These are phyloP conservation scores for Hemistola chrysoprasaria DNA, from an alignment of 2,888 invertebrate species.

Conservation along the genomic window DNA sequence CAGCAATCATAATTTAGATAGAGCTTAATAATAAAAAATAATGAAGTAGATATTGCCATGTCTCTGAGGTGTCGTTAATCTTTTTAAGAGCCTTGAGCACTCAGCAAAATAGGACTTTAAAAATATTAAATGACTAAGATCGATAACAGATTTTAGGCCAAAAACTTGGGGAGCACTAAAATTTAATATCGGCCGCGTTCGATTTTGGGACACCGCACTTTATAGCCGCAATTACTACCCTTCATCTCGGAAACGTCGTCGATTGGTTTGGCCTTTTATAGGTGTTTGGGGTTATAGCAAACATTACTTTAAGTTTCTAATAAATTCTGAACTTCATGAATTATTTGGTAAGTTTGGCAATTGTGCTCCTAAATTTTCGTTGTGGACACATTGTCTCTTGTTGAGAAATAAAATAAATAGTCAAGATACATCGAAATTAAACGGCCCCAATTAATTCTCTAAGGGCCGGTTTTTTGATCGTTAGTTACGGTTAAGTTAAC, in stretches of 20 bases:
- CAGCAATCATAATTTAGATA: too few relatives aligned
- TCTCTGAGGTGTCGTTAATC: constrained; percentile 48
- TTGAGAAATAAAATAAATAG: too few relatives aligned
- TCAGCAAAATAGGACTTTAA: constrained; percentile 52
- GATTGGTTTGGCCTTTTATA: constrained; percentile 72
- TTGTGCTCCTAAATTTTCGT: constrained; percentile 1
- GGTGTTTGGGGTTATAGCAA: constrained; percentile 59
- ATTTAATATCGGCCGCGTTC: constrained; percentile 65
- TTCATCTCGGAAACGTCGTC: constrained; percentile 67
- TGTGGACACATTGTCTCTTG: neutral
- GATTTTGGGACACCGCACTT: constrained; percentile 70
- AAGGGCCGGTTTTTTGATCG: too few relatives aligned
- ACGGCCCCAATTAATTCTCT: too few relatives aligned
- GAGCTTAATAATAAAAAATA: too few relatives aligned
- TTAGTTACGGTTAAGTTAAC: too few relatives aligned
- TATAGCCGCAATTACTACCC: constrained; percentile 74
- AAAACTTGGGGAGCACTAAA: constrained; percentile 69
- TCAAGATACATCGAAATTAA: too few relatives aligned
- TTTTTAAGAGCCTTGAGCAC: constrained; percentile 53
- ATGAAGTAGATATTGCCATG: too few relatives aligned
- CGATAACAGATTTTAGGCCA: constrained; percentile 59
- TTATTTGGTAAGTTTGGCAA: constrained; percentile 15
- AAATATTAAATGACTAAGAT: constrained; percentile 53
- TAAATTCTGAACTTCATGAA: constrained; percentile 30
- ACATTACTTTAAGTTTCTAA: constrained; percentile 39